These are phyloP conservation scores for Perdita meconis DNA, from an alignment of 2,888 invertebrate species.

Conservation along the genomic window DNA sequence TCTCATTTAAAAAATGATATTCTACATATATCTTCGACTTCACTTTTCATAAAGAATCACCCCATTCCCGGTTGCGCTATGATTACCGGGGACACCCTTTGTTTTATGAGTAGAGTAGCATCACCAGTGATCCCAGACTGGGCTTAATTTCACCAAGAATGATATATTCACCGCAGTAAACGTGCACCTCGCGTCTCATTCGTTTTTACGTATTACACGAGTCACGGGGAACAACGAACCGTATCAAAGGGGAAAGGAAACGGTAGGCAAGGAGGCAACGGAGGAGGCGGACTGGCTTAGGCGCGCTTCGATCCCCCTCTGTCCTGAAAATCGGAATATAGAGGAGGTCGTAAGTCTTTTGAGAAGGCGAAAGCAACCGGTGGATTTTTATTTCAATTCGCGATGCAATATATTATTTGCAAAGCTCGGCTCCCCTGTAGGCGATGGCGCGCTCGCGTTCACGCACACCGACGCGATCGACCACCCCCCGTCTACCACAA, in stretches of 20 bases:
- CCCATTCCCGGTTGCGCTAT: no score
- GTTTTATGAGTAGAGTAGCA: background rate
- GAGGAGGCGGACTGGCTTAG: conserved; percentile 14
- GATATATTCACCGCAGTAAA: background rate
- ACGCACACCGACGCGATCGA: conserved; percentile 18
- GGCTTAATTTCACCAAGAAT: background rate
- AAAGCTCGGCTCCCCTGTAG: conserved; percentile 40
- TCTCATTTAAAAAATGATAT: no score
- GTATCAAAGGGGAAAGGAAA: background rate
- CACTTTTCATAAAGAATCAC: no score
- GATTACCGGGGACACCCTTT: no score
- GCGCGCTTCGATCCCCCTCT: background rate
- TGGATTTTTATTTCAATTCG: conserved; percentile 81
- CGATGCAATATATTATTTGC: conserved; percentile 73
- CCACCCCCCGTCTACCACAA: conserved; percentile 55
- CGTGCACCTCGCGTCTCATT: background rate
- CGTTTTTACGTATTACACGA: conserved; percentile 2
- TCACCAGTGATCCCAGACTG: background rate
- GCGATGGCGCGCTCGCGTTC: conserved; percentile 1
- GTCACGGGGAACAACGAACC: conserved; percentile 13
- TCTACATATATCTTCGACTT: no score
- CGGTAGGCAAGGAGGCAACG: background rate
- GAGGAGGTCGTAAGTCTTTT: conserved; percentile 68
- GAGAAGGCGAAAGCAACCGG: conserved; percentile 77
- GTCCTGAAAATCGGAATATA: conserved; percentile 46